Conservation (phyloP, 2,113 vertebrate genomes). For the Hippoglossus stenolepis region DNA sequence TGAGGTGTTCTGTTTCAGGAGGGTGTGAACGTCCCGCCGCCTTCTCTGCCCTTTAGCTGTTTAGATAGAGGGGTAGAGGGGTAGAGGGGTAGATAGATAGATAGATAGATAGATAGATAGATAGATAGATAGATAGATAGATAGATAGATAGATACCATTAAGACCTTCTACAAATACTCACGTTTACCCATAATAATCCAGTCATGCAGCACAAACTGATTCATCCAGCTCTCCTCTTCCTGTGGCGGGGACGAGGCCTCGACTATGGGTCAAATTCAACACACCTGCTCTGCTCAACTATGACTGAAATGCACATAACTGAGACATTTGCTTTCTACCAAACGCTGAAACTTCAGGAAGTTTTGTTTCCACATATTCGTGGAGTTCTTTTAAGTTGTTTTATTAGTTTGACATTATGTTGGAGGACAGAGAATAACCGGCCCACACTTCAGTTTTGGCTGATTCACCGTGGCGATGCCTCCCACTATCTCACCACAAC, state of each 20-base stretch:
- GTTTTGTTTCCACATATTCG: background rate
- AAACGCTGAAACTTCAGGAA: background rate
- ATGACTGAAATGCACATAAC: background rate
- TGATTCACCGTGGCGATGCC: slow-evolving; percentile 49
- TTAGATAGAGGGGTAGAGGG: background rate
- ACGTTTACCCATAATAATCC: slow-evolving; percentile 29
- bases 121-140: background rate
- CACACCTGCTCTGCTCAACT: slow-evolving; percentile 33
- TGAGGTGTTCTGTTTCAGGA: slow-evolving; percentile 31
- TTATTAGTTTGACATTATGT: slow-evolving; percentile 17
- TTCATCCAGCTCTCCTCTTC: slow-evolving; percentile 19
- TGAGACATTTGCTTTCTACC: background rate
- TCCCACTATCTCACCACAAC: slow-evolving; percentile 33
- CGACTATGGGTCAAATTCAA: slow-evolving; percentile 35
- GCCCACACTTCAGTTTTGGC: slow-evolving; percentile 27
- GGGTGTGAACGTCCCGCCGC: slow-evolving; percentile 10
- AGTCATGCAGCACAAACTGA: slow-evolving; percentile 40
- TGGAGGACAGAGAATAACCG: slow-evolving; percentile 39
- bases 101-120: background rate
- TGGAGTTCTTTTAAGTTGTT: background rate
- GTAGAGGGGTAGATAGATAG: background rate
- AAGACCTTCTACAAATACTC: background rate
- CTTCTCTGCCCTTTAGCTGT: slow-evolving; percentile 23
- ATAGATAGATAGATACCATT: background rate
- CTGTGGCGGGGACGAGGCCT: slow-evolving; percentile 17